Base-by-base conservation (phyloP, 2,888 invertebrate species). In the Gymnosoma rotundatum region DNA sequence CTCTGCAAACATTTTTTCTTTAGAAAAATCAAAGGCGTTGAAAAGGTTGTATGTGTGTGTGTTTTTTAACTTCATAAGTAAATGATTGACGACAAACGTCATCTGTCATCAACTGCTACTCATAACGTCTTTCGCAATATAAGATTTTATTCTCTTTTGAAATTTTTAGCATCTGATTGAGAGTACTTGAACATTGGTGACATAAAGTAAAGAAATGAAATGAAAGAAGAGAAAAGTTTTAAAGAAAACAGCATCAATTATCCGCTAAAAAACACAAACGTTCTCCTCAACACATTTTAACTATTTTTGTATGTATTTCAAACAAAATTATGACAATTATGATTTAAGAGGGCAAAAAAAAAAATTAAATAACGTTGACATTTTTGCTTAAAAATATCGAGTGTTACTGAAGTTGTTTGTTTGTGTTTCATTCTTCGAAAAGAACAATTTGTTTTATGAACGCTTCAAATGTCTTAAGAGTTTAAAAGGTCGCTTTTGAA, bases 1-100 rank as follows among this genome's bases (percentile, higher is more conserved):
- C 61, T 45, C n/a, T 52, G 52, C n/a, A 58, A 60, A 52, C 0
- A 42, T 52, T 60, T 21, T 4, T 42, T 10, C 14, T n/a, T 52
- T 42, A 10, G 36, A 42, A 20, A 42, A 76, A 42, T 69, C 32
- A 75, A 69, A 66, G 56, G 66, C 75, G 48, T 75, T 64, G 20
- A 50, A 52, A 69, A 20, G 67, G 69, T 61, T 69, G 21, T 54
- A 20, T 42, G 38, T 61, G 20, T 42, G 10, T 45, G 42, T 12
- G 2, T 25, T 42, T 69, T 12, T 50, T 16, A 21, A 16, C n/a
- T 20, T n/a, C 10, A 48, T 42, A 58, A n/a, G n/a, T n/a, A n/a
- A 54, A 64, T 82, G 70, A 82, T 82, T 82, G 82, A 72, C 76
- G 76, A 82, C 66, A 66, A 72, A 54, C 52, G 56, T 18, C 25